These are phyloP conservation scores for Chondrilla cf. caribensis DNA, from an alignment of 37 sponge, comb jelly and placozoan species.

Conservation along the genomic window DNA sequence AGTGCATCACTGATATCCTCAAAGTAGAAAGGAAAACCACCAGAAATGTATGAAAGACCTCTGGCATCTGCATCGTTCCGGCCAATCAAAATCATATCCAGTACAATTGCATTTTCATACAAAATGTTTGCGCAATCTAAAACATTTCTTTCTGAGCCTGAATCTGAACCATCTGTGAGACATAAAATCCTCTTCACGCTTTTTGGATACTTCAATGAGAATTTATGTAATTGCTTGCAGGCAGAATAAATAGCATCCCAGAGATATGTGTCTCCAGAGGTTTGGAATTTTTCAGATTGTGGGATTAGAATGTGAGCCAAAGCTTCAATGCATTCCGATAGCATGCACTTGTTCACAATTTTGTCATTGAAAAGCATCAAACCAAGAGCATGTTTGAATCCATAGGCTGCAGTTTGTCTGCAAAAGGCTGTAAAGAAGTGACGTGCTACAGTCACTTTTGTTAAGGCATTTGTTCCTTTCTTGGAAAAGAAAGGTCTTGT, in stretches of 20 bases:
- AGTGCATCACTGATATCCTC: no score
- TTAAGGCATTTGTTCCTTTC: no score
- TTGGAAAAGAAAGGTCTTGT: background rate
- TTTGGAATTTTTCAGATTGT: background rate
- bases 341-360: background rate
- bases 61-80: no score
- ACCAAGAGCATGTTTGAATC: background rate
- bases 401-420: constrained; percentile 5
- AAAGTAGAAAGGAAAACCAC: no score
- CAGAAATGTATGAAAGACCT: no score
- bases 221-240: background rate
- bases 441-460: background rate
- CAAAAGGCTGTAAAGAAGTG: constrained; percentile 20
- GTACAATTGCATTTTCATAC: no score
- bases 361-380: background rate
- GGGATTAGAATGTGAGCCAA: background rate
- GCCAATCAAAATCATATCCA: no score
- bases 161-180: constrained; percentile 19
- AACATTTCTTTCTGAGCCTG: no score
- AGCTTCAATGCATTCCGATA: background rate
- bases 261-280: background rate
- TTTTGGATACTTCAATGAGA: background rate
- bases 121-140: no score
- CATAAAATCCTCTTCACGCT: background rate
- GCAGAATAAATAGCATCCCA: background rate